A percentile compares a stretch with the other conserved stretches of the same genome.
Evolutionary conservation across 2,797 vertebrate species (phyloP).

Genomic region (Artibeus lituratus): DNA sequence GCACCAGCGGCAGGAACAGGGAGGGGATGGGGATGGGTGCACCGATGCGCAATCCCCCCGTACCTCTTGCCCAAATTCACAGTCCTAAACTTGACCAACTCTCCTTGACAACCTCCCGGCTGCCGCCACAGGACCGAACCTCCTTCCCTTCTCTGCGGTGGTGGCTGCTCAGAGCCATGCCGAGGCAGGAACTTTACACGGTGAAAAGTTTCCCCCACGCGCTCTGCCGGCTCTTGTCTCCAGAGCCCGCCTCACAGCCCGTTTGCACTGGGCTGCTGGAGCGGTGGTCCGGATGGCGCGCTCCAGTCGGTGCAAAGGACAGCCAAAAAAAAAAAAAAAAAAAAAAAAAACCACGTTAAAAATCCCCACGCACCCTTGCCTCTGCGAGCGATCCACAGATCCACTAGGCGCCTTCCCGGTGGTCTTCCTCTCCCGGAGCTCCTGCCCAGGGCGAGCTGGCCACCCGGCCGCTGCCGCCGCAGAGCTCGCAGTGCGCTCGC

Average conservation of each 20-base stretch:
- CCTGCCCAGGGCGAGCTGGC: not conserved
- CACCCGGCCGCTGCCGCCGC: constrained; percentile 10
- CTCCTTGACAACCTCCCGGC: not conserved
- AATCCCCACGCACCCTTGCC: constrained; percentile 65
- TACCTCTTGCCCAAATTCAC: not conserved
- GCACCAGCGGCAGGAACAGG: not conserved
- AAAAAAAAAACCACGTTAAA: not conserved
- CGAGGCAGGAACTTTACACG: constrained; percentile 65
- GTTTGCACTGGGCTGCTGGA: not conserved
- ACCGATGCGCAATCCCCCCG: not conserved
- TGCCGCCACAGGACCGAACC: not conserved
- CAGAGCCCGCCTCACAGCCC: not conserved
- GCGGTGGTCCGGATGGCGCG: not conserved
- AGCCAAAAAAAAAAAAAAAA: not conserved
- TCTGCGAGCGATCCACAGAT: constrained; percentile 41
- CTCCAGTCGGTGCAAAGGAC: not conserved
- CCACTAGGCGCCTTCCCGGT: not conserved
- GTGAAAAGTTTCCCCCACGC: constrained; percentile 78
- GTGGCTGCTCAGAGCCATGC: not conserved
- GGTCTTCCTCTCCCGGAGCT: not conserved
- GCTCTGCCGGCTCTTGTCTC: not conserved
- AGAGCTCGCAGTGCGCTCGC: constrained; percentile 38
- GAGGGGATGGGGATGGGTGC: not conserved
- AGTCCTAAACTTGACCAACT: constrained; percentile 58
- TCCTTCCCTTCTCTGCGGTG: not conserved